A percentile compares a stretch with the other conserved stretches of the same genome.
Evolutionary conservation across 2,888 invertebrate species (phyloP).

Genomic region (Phragmatobia fuliginosa): DNA sequence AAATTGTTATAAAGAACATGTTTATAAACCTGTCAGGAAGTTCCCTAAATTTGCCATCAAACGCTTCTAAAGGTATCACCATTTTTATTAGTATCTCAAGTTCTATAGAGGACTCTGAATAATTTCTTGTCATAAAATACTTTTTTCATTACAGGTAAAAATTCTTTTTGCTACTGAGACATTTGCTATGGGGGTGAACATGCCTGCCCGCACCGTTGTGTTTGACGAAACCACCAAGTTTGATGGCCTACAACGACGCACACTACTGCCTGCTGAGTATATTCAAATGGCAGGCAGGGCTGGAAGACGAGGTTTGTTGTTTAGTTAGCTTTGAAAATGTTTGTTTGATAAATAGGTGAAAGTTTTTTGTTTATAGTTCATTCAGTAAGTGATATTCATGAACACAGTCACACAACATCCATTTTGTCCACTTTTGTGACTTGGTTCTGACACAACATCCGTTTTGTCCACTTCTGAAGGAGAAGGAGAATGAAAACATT

Average conservation of each 20-base stretch:
- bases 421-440: background rate
- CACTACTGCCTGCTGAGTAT: slow-evolving; percentile 96
- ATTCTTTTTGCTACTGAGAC: slow-evolving; percentile 99
- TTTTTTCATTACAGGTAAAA: slow-evolving; percentile 81
- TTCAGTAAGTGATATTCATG: too few species aligned
- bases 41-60: too few species aligned
- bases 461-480: background rate
- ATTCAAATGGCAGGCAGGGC: slow-evolving; percentile 99
- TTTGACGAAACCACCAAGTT: slow-evolving; percentile 97
- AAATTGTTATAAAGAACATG: too few species aligned
- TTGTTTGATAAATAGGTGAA: too few species aligned
- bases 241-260: slow-evolving; percentile 93
- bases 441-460: background rate
- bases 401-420: background rate
- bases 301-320: slow-evolving; percentile 91
- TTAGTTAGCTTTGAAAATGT: too few species aligned
- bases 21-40: too few species aligned
- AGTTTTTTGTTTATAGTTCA: too few species aligned
- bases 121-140: background rate
- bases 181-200: slow-evolving; percentile 99
- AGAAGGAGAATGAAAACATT: background rate
- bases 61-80: too few species aligned
- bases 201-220: slow-evolving; percentile 99
- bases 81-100: too few species aligned
- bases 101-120: background rate